A percentile compares a stretch with the other conserved stretches of the same genome.
Conservation (phyloP, 1,140 invertebrate genomes). For the Macrostomum lignano region DNA sequence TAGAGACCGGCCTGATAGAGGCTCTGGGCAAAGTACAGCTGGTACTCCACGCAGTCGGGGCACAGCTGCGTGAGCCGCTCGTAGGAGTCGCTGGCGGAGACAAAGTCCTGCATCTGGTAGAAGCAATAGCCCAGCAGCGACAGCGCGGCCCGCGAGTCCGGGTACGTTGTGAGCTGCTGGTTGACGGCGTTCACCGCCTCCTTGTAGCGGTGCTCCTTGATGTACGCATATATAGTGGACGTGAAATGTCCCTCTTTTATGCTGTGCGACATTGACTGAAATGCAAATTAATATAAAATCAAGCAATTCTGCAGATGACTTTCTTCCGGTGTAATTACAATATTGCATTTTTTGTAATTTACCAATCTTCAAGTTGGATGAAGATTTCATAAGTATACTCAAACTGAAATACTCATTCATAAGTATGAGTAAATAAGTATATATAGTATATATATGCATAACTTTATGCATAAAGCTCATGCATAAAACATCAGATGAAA, state of each 20-base stretch:
- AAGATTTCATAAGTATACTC: too few relatives aligned
- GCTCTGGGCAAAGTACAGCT: constrained; percentile 68
- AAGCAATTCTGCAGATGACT: too few relatives aligned
- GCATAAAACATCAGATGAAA: too few relatives aligned
- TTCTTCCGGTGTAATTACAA: too few relatives aligned
- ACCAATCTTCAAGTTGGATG: too few relatives aligned
- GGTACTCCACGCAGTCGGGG: constrained; percentile 38
- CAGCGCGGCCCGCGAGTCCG: constrained; percentile 42
- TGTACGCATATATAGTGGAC: constrained; percentile 1
- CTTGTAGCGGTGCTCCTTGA: constrained; percentile 1
- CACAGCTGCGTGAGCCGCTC: constrained; percentile 39
- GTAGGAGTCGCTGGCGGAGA: constrained; percentile 60
- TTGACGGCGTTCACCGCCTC: not conserved
- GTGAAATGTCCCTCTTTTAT: constrained; percentile 4
- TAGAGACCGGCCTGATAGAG: constrained; percentile 55
- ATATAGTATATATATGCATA: too few relatives aligned
- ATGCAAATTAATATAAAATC: too few relatives aligned
- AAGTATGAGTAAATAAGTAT: too few relatives aligned
- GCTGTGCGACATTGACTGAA: not conserved
- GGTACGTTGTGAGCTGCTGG: not conserved
- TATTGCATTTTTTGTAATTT: too few relatives aligned
- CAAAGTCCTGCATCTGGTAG: constrained; percentile 61
- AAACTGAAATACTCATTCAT: too few relatives aligned
- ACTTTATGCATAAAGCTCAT: too few relatives aligned
- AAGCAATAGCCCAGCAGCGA: constrained; percentile 70